Conservation (phyloP, 2,888 invertebrate species). For the Sphinx pinastri region DNA sequence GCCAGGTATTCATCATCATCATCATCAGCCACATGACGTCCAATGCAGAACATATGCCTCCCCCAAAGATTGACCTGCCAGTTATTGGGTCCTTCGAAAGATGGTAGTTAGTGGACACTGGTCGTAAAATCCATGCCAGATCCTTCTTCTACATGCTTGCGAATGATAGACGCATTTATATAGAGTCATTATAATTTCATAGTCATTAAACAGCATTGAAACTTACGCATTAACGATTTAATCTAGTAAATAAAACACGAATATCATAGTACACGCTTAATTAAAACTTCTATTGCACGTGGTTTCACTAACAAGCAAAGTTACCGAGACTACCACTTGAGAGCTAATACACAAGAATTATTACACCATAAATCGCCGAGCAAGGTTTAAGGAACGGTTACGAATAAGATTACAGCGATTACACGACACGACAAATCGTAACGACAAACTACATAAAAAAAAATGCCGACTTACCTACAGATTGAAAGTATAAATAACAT, state of each 20-base stretch:
- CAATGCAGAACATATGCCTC: too few species aligned
- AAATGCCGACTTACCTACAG: neutral
- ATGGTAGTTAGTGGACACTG: too few species aligned
- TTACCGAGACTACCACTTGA: conserved; percentile 27
- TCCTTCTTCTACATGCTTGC: too few species aligned
- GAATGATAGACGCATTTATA: too few species aligned
- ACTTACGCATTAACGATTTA: neutral
- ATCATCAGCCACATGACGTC: too few species aligned
- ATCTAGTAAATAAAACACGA: neutral
- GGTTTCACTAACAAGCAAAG: conserved; percentile 4
- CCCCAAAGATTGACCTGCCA: too few species aligned
- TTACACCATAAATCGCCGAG: conserved; percentile 38
- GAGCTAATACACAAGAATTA: conserved; percentile 38
- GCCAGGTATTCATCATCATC: too few species aligned
- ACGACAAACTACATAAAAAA: neutral
- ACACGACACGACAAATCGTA: neutral
- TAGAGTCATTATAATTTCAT: too few species aligned
- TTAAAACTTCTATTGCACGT: conserved; percentile 5
- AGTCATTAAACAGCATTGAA: too few species aligned
- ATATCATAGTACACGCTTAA: neutral
- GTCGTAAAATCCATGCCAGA: too few species aligned
- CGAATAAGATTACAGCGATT: neutral
- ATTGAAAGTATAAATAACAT: too few species aligned
- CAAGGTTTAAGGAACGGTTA: neutral
- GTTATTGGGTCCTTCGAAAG: too few species aligned